Base-by-base conservation (phyloP, 2,797 vertebrate species). In the Todus mexicanus region DNA sequence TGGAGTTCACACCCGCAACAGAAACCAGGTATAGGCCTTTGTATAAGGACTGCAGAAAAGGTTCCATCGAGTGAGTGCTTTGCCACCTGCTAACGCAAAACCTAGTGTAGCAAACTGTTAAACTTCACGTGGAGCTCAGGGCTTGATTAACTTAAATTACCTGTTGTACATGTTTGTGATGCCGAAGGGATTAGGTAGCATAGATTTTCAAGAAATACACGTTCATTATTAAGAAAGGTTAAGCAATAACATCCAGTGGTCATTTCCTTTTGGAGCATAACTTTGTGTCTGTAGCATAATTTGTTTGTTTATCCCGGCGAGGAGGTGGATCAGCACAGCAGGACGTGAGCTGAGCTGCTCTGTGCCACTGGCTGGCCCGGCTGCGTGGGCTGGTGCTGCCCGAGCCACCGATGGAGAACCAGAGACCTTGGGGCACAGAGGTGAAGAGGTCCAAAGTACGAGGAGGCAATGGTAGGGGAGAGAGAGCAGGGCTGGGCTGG, bases 181-280 rank as follows among this genome's bases (percentile, higher is more conserved):
- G 88, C 94, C 65, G 0, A 92, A 60, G 40, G 61, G 20, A 94
- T 95, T 90, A 94, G 84, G 66, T 95, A 90, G 90, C 88, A 15
- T 45, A 10, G n/a, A 79, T 90, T 93, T 94, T 90, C 81, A 94
- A 92, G 89, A 87, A 92, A 59, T 51, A 71, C 61, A 47, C 3
- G 31, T 47, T 89, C 90, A 90, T 95, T 90, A 93, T 80, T 80
- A 86, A 57, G 84, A 69, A 60, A 64, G 66, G 69, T 93, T 90
- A 43, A 63, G 86, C 93, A 96, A 94, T 64, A 90, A 23, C 78
- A 71, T 56, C 76, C 60, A 93, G 85, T 82, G 90, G 90, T 92
- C 93, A 94, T 57, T 96, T 96, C 94, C 94, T 96, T 92, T 80
- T 4, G 74, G 61, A 94, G 68, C 64, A 20, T 15, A 64, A 93